Base-by-base conservation (phyloP, 2,888 invertebrate genomes). In the Julus scanicus region DNA sequence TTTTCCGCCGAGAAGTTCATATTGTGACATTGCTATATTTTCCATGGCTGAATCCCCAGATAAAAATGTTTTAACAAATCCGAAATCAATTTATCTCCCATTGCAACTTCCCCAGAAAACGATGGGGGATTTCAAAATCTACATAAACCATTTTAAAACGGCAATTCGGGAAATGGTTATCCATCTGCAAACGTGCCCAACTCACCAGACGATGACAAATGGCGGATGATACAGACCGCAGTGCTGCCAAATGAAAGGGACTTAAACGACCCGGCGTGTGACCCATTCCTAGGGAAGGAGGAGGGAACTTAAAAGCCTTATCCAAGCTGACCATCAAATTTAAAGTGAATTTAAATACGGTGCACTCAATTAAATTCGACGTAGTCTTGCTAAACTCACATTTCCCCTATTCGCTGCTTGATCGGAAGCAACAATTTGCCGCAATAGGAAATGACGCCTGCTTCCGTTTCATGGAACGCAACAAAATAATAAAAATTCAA, bases 141-240 rank as follows among this genome's bases (percentile, higher is more conserved):
- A 71, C 71, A 71, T 71, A 71, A 71, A 71, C 71, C 71, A 71
- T 71, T 71, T 71, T 71, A 71, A 71, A 71, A 71, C 29, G 29
- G 20, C 71, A 71, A 71, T 71, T 71, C 71, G 29, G 71, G 29
- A 71, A 71, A 71, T 29, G 29, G 71, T 5, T 20, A 1, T 63
- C 63, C 63, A 20, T 63, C n/a, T 20, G 20, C n/a, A 29, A 71
- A 11, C 29, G 71, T 9, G 71, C 71, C 29, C 63, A 71, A 71
- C 11, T 20, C 71, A 71, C 71, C 71, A 29, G 71, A 71, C 29
- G 71, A 71, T 71, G 71, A 71, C 71, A 29, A 29, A 71, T 71
- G 71, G 71, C 71, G 71, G 71, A 29, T 71, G 2, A n/a, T 71
- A 11, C 29, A 71, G 71, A 71, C 71, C 71, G n/a, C 71, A 71